phyloP scores from a whole-genome alignment of 2,888 invertebrate genomes.

The Anodontia alba region DNA sequence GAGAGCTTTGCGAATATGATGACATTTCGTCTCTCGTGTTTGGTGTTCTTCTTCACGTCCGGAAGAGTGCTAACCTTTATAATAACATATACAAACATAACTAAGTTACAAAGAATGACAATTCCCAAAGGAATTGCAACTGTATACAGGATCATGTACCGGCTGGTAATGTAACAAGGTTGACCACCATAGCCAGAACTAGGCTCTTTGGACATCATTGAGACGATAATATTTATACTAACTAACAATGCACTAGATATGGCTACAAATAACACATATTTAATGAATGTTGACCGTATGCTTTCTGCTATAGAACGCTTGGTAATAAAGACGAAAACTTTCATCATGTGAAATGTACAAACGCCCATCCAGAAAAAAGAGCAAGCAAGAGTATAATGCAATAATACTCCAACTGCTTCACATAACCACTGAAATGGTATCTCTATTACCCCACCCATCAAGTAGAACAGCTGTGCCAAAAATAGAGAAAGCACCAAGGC shows the following conservation, averaged over 20 bases:
- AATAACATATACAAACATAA: slow-evolving; percentile 47
- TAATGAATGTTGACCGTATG: slow-evolving; percentile 18
- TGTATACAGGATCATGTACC: slow-evolving; percentile 35
- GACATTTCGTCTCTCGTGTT: slow-evolving; percentile 39
- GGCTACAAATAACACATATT: slow-evolving; percentile 19
- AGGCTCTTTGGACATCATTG: not conserved
- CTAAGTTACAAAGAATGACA: slow-evolving; percentile 38
- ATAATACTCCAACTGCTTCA: slow-evolving; percentile 21
- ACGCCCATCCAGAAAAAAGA: slow-evolving; percentile 36
- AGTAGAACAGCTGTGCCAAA: slow-evolving; percentile 18
- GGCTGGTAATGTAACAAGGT: slow-evolving; percentile 38
- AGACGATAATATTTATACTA: slow-evolving; percentile 10
- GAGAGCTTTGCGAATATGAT: slow-evolving; percentile 50
- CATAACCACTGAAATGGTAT: slow-evolving; percentile 15
- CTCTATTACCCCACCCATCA: slow-evolving; percentile 13
- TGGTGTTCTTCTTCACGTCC: slow-evolving; percentile 21
- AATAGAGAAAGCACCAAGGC: slow-evolving; percentile 17
- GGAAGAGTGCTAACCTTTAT: slow-evolving; percentile 34
- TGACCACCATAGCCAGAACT: slow-evolving; percentile 42
- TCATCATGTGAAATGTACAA: slow-evolving; percentile 52
- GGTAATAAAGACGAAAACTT: slow-evolving; percentile 36
- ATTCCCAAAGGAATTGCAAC: slow-evolving; percentile 39
- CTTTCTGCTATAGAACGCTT: slow-evolving; percentile 9
- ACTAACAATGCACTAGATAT: slow-evolving; percentile 16
- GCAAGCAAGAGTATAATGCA: slow-evolving; percentile 31